Conservation (phyloP, 2,888 invertebrate species). For the Chromoteleia sp. region DNA sequence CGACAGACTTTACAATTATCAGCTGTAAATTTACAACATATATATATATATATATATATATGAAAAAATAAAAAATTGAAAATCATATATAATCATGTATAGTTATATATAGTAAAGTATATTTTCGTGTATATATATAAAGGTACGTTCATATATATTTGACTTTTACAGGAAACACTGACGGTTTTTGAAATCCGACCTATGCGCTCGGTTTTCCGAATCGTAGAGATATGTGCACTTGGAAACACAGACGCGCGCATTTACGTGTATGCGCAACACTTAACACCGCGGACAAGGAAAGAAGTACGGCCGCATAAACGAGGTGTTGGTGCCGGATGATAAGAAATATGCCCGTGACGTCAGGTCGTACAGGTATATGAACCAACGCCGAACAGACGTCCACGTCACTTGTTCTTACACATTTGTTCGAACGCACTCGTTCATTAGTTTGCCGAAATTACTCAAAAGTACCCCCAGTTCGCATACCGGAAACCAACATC, state of each 20-base stretch:
- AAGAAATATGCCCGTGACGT: constrained; percentile 83
- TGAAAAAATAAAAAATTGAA: too few relatives aligned
- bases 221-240: constrained; percentile 28
- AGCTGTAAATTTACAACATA: too few relatives aligned
- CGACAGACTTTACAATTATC: too few relatives aligned
- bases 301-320: constrained; percentile 47
- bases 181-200: too few relatives aligned
- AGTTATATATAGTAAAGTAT: too few relatives aligned
- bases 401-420: constrained; percentile 83
- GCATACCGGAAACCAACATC: neutral
- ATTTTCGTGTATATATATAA: too few relatives aligned
- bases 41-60: too few relatives aligned
- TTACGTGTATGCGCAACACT: constrained; percentile 33
- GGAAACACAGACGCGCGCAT: constrained; percentile 23
- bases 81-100: too few relatives aligned
- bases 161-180: too few relatives aligned
- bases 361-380: constrained; percentile 83
- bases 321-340: constrained; percentile 77
- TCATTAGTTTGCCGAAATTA: too few relatives aligned
- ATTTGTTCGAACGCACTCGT: constrained; percentile 74
- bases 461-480: too few relatives aligned
- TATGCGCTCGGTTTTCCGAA: constrained; percentile 14
- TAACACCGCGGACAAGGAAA: constrained; percentile 47
- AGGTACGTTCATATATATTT: too few relatives aligned
- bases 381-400: constrained; percentile 79